Conservation (phyloP, 2,113 vertebrate species). For the Colinus virginianus region DNA sequence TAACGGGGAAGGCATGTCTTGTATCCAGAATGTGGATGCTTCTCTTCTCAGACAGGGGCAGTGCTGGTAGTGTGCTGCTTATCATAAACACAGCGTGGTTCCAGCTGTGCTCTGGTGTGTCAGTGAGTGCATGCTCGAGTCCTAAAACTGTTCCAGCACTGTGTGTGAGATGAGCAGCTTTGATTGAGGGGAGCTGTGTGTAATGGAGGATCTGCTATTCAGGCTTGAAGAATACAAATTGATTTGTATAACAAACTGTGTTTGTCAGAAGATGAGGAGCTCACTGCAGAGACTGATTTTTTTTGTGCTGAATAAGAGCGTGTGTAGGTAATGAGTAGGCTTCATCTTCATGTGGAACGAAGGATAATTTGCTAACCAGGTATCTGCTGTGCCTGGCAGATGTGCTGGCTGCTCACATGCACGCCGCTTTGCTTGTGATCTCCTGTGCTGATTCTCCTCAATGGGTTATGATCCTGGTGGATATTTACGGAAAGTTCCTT, state of each 20-base stretch:
- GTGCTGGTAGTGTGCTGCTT: background rate
- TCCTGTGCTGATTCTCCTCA: background rate
- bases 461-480: background rate
- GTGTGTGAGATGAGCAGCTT: background rate
- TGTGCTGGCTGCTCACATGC: background rate
- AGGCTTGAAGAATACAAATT: background rate
- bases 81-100: background rate
- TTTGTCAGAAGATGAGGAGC: background rate
- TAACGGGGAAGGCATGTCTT: accelerated
- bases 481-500: background rate
- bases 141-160: background rate
- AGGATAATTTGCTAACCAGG: background rate
- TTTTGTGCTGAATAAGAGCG: background rate
- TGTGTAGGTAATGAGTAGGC: background rate
- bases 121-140: background rate
- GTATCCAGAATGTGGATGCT: background rate
- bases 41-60: accelerated
- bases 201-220: background rate
- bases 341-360: background rate
- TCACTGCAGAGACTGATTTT: background rate
- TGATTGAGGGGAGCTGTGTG: background rate
- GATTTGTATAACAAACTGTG: background rate
- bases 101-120: accelerated
- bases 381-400: background rate
- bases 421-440: background rate